A percentile compares a stretch with the other conserved stretches of the same genome.
Evolutionary conservation across 35 echinoderm and acorn worm species (phyloP).

Genomic region (Holothuria glaberrima): DNA sequence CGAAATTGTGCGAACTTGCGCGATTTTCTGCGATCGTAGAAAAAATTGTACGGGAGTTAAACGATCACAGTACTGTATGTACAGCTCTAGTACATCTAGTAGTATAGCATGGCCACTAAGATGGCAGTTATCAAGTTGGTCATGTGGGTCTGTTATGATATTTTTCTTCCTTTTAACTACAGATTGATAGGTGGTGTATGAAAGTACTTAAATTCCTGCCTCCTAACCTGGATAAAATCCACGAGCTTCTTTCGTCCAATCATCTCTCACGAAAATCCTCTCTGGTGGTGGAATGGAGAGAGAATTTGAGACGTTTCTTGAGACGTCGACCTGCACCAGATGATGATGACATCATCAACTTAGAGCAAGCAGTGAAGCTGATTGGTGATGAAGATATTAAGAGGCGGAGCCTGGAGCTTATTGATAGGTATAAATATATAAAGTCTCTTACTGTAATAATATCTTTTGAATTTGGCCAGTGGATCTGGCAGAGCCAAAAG

Average conservation of each 20-base stretch:
- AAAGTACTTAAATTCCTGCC: constrained; percentile 89
- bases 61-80: too few relatives aligned
- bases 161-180: not conserved
- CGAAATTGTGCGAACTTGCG: too few relatives aligned
- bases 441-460: too few relatives aligned
- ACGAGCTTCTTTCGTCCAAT: constrained; percentile 56
- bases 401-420: constrained; percentile 69
- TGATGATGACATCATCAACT: constrained; percentile 69
- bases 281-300: constrained; percentile 75
- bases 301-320: constrained; percentile 77
- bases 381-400: constrained; percentile 69
- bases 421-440: constrained; percentile 82
- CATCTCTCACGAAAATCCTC: constrained; percentile 27
- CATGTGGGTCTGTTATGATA: too few relatives aligned
- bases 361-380: constrained; percentile 68
- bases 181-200: constrained; percentile 83
- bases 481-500: too few relatives aligned
- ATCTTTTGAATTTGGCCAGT: too few relatives aligned
- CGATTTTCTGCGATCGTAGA: too few relatives aligned
- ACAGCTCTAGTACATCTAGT: too few relatives aligned
- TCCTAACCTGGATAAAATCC: constrained; percentile 69
- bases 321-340: constrained; percentile 56
- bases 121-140: too few relatives aligned
- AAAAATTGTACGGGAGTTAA: too few relatives aligned
- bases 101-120: too few relatives aligned